Base-by-base conservation (phyloP, 2,113 vertebrate genomes). In the Mus pahari region DNA sequence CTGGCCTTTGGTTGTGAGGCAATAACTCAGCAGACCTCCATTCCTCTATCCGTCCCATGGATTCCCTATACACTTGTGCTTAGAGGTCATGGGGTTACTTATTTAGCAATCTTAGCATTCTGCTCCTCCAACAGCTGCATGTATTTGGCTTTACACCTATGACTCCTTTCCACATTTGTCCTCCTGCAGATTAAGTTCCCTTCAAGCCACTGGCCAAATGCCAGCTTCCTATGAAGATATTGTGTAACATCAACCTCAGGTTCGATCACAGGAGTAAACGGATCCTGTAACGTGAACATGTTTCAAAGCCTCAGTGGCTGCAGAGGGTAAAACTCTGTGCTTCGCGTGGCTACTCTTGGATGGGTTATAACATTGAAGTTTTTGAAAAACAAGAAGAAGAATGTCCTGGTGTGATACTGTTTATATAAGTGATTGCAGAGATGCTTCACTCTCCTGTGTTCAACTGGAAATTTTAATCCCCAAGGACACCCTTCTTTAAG, bases 361-460 rank as follows among this genome's bases (percentile, higher is more conserved):
- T 78, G 9, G 31, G 28, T 89, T 89, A 42, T 86, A 88, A 79
- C 81, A 96, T 64, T 12, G 53, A 73, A 58, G 14, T 50, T 13
- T 33, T 73, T 78, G 33, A 64, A 13, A 62, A 70, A 62, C 66
- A 62, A 31, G 24, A 90, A 89, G 26, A 70, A 68, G 79, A 78
- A 17, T 19, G 75, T 48, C 73, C 39, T 91, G 53, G 5, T 75
- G 94, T 94, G 22, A 62, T 19, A 19, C 83, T 33, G 31, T 86
- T 73, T 89, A 68, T 50, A 28, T 92, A 83, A 92, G 24, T 22
- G 71, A 62, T 79, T 87, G 66, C 60, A 96, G 19, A 45, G 20
- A 88, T 79, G 28, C 4, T 33, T 48, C n/a, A 62, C 4, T 68
- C 12, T 50, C 19, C 14, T 86, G 19, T 75, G 26, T n/a, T 95